Evolutionary conservation across 2,113 vertebrate genomes (phyloP), one percentile per base, ranked within the genome.

Genomic region (Pomatostomus ruficeps): DNA sequence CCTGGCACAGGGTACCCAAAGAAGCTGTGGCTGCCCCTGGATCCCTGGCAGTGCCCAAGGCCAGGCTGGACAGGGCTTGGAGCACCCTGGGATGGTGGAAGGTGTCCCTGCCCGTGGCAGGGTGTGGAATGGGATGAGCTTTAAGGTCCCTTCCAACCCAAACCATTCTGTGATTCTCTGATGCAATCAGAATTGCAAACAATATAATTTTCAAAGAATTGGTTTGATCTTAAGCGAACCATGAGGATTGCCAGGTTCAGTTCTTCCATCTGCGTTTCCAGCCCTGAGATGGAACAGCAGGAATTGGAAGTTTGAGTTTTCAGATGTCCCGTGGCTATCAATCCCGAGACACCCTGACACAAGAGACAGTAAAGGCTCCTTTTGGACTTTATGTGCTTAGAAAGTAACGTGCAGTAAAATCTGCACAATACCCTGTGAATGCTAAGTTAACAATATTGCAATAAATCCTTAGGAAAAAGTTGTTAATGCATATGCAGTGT

Each of bases 391-490:
- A 77, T 42, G 18, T 19, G 45, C 74, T 94, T 89, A n/a, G 62
- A 84, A 85, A 81, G 67, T 18, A 89, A 65, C 52, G 1, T 18
- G 65, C 21, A 82, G 46, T 52, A 96, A 94, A 91, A 91, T 29
- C 40, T 31, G 33, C 46, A 24, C 31, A 6, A 79, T 73, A 68
- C 26, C 35, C 81, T 9, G 16, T 21, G 46, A 70, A 74, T 26
- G 49, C 40, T 55, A 88, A 85, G 36, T 33, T 81, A 91, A 74
- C 51, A 90, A 62, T 33, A 38, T 6, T n/a, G 6, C 51, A 76
- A 87, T 74, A 95, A 91, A 96, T 91, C 55, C 52, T 70, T 8
- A 70, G 8, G 24, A 91, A 66, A 92, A 83, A 89, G 35, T 58
- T 91, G 59, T 52, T 93, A 91, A 81, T 57, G 36, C 49, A 48